These are phyloP conservation scores for Callitettix versicolor DNA, from an alignment of 1,140 invertebrate species.

Conservation along the genomic window DNA sequence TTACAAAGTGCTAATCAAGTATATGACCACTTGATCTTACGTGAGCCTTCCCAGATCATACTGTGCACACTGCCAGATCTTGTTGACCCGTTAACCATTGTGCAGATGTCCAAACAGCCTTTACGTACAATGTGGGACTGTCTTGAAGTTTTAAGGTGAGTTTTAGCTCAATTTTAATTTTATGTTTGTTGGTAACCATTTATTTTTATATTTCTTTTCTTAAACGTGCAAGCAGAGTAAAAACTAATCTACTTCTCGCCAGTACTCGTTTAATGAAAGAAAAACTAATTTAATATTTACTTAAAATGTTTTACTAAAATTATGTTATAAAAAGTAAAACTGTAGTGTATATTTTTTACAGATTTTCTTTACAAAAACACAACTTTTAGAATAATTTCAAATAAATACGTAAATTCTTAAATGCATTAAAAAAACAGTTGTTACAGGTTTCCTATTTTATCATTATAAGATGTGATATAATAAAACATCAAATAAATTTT, in stretches of 20 bases:
- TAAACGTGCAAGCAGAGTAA: neutral
- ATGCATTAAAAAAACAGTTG: too few relatives aligned
- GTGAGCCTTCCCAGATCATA: constrained; percentile 8
- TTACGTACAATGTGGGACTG: constrained; percentile 17
- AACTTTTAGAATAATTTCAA: too few relatives aligned
- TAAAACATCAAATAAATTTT: too few relatives aligned
- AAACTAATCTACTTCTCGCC: neutral
- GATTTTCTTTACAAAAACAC: too few relatives aligned
- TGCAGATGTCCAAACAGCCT: neutral
- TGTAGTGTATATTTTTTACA: too few relatives aligned
- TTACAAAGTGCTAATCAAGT: constrained; percentile 19
- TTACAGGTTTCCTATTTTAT: too few relatives aligned
- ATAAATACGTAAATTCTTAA: too few relatives aligned
- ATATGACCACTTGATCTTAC: constrained; percentile 19
- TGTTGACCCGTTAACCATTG: neutral
- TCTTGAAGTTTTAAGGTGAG: constrained; percentile 18
- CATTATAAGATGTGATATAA: too few relatives aligned
- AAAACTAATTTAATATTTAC: too few relatives aligned
- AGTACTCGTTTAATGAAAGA: neutral
- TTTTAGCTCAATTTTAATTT: neutral
- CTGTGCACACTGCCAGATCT: constrained; percentile 9
- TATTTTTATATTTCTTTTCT: neutral
- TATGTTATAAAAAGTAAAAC: neutral
- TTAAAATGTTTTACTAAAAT: neutral
- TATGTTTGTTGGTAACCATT: neutral